These are phyloP conservation scores for cat (Felis catus) DNA, from an alignment of 2,113 vertebrate species.

Conservation along the genomic window F.catus_Fca126_mat1.0 CM031421.1:104906001-104906500, in stretches of 20 bases:
- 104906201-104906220: not conserved
- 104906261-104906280: accelerated
- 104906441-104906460: not conserved
- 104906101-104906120: not conserved
- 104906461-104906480: accelerated
- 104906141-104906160: not conserved
- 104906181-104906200: not conserved
- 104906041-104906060: not conserved
- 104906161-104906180: not conserved
- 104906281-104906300: not conserved
- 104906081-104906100: not conserved
- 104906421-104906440: not conserved
- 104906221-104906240: not conserved
- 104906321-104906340: not conserved
- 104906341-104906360: not conserved
- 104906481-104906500: not conserved
- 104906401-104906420: not conserved
- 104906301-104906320: not conserved
- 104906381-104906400: not conserved
- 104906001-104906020: not conserved
- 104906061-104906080: accelerated
- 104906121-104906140: no score
- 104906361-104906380: not conserved
- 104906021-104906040: not conserved
- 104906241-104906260: not conserved